phyloP scores from a whole-genome alignment of 53 echinoderm and acorn worm genomes.

The Apostichopus leukothele region DNA sequence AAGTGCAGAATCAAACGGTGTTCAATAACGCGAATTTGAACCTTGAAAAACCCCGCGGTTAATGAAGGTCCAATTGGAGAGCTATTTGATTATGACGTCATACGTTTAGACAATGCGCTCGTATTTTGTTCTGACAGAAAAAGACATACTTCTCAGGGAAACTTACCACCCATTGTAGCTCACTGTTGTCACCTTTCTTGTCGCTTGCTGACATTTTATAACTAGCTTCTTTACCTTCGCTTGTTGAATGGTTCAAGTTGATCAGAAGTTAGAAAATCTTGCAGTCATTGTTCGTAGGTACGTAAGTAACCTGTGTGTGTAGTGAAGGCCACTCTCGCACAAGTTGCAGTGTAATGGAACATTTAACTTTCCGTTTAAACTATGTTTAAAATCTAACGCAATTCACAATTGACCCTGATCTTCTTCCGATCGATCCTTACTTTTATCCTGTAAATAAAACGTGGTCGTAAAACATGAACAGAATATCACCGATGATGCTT shows the following conservation, averaged over 20 bases:
- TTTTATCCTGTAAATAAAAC: too few relatives aligned
- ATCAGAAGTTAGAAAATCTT: neutral
- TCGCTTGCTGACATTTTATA: neutral
- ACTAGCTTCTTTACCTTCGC: neutral
- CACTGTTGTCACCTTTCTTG: conserved; percentile 23
- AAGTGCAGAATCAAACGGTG: too few relatives aligned
- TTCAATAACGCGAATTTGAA: neutral
- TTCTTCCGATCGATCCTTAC: too few relatives aligned
- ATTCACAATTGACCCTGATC: too few relatives aligned
- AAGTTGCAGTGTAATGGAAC: neutral
- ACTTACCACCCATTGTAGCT: conserved; percentile 66
- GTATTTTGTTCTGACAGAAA: neutral
- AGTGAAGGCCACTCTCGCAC: neutral
- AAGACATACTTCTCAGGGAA: neutral
- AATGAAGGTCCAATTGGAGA: neutral
- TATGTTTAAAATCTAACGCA: too few relatives aligned
- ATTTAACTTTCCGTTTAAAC: too few relatives aligned
- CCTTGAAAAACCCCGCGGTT: neutral
- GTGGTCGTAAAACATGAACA: too few relatives aligned
- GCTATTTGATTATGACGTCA: neutral
- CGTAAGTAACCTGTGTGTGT: neutral
- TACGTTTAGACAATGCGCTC: neutral
- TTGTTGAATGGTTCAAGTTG: neutral
- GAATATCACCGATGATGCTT: too few relatives aligned
- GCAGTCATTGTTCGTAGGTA: neutral